Conservation (phyloP, 2,797 vertebrate species). For the Pipistrellus pipistrellus region DNA sequence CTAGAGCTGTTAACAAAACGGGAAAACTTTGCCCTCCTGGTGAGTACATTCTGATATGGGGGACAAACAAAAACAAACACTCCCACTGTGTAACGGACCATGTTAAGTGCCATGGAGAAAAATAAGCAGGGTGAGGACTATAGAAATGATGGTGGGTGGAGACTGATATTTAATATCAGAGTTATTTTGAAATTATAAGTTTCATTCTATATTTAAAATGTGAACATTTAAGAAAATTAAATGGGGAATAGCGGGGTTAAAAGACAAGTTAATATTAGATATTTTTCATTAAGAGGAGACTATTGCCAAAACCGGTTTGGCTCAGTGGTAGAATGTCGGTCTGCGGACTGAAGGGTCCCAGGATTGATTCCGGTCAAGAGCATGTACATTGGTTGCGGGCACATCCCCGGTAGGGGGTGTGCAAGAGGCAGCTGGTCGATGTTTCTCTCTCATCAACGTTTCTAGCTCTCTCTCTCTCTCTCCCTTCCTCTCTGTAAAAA, state of each 20-base stretch:
- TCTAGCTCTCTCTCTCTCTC: too few species aligned
- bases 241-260: neutral
- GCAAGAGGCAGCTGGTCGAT: too few species aligned
- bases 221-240: constrained; percentile 39
- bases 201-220: constrained; percentile 16
- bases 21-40: neutral
- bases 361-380: too few species aligned
- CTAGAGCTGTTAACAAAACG: constrained; percentile 8
- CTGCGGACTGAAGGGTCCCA: too few species aligned
- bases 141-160: neutral
- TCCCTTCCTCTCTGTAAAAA: too few species aligned
- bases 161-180: neutral
- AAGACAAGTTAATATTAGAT: neutral
- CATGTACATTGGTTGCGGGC: too few species aligned
- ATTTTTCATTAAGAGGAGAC: constrained; percentile 14
- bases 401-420: too few species aligned
- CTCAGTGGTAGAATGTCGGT: too few species aligned
- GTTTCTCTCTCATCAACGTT: too few species aligned
- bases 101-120: neutral
- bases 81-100: neutral
- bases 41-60: neutral
- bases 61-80: neutral
- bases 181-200: constrained; percentile 16
- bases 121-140: neutral
- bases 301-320: neutral